Evolutionary conservation across 2,797 vertebrate species (phyloP).

Genomic region (Esox lucius): DNA sequence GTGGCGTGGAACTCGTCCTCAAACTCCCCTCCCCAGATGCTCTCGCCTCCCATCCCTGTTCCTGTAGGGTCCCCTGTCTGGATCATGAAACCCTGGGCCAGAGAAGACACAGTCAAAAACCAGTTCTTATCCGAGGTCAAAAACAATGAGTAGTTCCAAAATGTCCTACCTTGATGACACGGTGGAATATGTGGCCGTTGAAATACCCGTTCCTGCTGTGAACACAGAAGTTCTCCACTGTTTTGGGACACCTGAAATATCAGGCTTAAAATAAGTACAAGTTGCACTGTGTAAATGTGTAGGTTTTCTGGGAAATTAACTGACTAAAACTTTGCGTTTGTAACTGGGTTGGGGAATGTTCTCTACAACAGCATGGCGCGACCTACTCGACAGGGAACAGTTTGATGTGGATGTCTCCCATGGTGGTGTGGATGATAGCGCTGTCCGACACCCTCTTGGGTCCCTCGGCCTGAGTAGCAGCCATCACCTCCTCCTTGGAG

Average conservation of each 20-base stretch:
- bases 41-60: constrained; percentile 98
- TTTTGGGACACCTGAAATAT: constrained; percentile 89
- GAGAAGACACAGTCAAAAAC: background rate
- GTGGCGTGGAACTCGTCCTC: constrained; percentile 98
- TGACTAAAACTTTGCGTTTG: background rate
- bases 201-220: constrained; percentile 98
- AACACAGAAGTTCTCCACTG: constrained; percentile 98
- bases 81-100: constrained; percentile 93
- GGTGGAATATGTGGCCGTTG: constrained; percentile 94
- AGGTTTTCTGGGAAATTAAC: background rate
- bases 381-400: constrained; percentile 97
- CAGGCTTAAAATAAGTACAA: background rate
- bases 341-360: background rate
- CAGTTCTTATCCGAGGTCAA: background rate
- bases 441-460: constrained; percentile 97
- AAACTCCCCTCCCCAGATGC: constrained; percentile 98
- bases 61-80: constrained; percentile 98
- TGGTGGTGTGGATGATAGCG: constrained; percentile 96
- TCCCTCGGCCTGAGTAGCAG: constrained; percentile 97
- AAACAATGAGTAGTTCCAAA: background rate
- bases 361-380: background rate
- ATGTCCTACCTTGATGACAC: constrained; percentile 89
- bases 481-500: constrained; percentile 99
- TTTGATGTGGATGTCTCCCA: constrained; percentile 97
- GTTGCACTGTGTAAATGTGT: no score